Percentiles rank a stretch among this genome's conserved stretches.
phyloP scores from a whole-genome alignment of 2,113 vertebrate genomes.

The Carettochelys insculpta region DNA sequence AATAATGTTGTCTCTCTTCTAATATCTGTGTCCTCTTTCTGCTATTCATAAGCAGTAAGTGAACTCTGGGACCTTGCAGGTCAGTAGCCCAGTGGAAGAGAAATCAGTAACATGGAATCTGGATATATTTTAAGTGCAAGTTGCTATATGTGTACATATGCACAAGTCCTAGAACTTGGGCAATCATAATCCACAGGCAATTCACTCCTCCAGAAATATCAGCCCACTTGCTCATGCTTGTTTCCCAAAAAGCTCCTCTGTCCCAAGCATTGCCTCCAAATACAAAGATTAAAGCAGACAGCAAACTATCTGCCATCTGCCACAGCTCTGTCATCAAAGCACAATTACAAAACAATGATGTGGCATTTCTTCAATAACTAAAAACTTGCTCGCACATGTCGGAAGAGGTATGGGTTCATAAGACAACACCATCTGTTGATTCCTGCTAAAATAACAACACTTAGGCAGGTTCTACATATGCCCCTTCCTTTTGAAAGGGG shows the following conservation, averaged over 20 bases:
- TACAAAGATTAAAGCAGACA: neutral
- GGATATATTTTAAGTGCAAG: neutral
- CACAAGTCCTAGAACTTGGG: neutral
- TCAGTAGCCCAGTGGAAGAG: accelerated
- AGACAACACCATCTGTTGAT: neutral
- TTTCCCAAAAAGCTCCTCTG: neutral
- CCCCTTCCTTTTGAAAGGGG: no score
- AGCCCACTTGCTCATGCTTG: neutral
- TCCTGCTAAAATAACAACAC: neutral
- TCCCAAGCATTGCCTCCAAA: neutral
- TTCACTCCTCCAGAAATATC: conserved; percentile 5
- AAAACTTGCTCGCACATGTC: neutral
- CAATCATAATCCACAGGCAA: neutral
- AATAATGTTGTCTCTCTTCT: no score
- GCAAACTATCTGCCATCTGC: neutral
- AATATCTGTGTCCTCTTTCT: neutral
- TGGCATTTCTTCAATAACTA: neutral
- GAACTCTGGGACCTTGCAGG: neutral
- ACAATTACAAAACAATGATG: neutral
- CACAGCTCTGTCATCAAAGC: neutral
- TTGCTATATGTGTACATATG: conserved; percentile 42
- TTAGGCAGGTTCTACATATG: no score
- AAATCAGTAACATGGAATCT: neutral
- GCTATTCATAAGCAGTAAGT: neutral
- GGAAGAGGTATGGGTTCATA: accelerated